phyloP scores from a whole-genome alignment of 2,113 vertebrate genomes.

The Motacilla alba region DNA sequence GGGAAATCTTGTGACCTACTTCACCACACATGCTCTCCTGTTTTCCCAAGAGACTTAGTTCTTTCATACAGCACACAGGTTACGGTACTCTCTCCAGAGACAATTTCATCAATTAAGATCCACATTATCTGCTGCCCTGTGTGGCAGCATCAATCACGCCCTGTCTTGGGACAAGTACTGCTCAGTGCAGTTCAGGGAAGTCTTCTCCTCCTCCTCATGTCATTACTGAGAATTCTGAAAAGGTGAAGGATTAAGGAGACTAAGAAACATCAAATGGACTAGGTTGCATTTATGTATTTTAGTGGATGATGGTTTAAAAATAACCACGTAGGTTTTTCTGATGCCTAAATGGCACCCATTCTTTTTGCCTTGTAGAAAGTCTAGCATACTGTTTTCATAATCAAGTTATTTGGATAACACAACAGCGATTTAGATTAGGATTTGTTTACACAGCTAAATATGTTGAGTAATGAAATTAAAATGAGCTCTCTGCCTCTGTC shows the following conservation, averaged over 20 bases:
- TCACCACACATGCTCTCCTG: not conserved
- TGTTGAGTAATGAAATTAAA: conserved; percentile 28
- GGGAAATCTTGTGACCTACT: not conserved
- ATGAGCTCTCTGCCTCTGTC: not conserved
- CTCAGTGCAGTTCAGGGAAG: not conserved
- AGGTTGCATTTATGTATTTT: not conserved
- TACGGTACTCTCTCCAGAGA: not conserved
- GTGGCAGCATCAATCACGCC: not conserved
- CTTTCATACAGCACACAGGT: not conserved
- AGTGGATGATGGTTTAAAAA: not conserved
- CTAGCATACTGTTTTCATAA: conserved; percentile 39
- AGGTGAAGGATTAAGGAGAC: not conserved
- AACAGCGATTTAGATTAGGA: conserved; percentile 44
- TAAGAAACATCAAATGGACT: not conserved
- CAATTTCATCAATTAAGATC: not conserved
- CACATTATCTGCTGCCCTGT: not conserved
- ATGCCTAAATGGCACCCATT: not conserved
- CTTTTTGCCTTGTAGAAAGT: not conserved
- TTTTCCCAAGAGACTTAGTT: not conserved
- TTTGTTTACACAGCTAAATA: conserved; percentile 56
- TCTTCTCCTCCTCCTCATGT: not conserved
- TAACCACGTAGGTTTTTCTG: not conserved
- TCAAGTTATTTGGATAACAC: conserved; percentile 29
- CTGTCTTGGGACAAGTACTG: not conserved
- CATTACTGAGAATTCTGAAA: not conserved